Evolutionary conservation across 1,140 invertebrate species (phyloP).

Genomic region (Papilio machaon): DNA sequence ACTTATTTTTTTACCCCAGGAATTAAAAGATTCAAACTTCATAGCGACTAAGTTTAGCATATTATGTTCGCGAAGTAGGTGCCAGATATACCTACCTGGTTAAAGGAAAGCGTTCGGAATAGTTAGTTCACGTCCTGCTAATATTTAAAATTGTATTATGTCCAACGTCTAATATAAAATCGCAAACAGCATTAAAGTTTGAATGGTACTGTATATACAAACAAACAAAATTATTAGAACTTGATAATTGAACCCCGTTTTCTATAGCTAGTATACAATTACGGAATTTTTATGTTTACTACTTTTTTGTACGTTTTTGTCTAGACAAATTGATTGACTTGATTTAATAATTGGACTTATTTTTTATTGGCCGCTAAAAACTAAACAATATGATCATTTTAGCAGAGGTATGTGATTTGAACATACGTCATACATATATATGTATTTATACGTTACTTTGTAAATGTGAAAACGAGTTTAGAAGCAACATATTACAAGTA

Average conservation of each 20-base stretch:
- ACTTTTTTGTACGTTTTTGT: not conserved
- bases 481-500: not conserved
- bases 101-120: not conserved
- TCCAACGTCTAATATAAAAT: not conserved
- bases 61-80: too few species aligned
- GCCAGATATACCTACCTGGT: too few species aligned
- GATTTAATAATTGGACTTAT: slow-evolving; percentile 3
- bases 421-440: not conserved
- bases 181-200: not conserved
- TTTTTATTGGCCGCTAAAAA: not conserved
- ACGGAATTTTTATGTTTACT: not conserved
- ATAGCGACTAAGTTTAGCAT: not conserved
- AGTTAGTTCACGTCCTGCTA: not conserved
- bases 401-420: not conserved
- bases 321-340: not conserved
- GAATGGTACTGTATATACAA: not conserved
- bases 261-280: not conserved
- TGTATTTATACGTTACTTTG: not conserved
- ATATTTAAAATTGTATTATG: not conserved
- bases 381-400: not conserved
- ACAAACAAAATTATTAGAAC: not conserved
- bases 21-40: not conserved
- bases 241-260: not conserved
- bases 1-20: too few species aligned
- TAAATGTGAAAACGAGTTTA: not conserved